These are phyloP conservation scores for Agelastica alni DNA, from an alignment of 2,888 invertebrate species.

Conservation along the genomic window DNA sequence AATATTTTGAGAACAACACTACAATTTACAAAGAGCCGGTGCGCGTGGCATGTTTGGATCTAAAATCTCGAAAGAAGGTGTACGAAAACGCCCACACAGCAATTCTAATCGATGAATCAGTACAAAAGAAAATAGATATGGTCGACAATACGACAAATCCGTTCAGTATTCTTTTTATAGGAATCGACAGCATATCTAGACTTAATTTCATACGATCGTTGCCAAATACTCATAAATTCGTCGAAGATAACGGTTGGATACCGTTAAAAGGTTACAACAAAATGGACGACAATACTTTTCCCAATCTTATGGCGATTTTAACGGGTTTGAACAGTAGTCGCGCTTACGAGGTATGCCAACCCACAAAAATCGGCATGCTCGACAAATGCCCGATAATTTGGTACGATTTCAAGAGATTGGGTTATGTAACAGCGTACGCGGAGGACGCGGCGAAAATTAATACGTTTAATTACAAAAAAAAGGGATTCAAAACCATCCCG, in stretches of 20 bases:
- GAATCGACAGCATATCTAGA: constrained; percentile 84
- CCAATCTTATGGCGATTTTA: constrained; percentile 82
- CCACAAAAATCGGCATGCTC: constrained; percentile 60
- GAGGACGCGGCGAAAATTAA: constrained; percentile 76
- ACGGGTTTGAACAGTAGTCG: constrained; percentile 56
- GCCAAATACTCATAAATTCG: constrained; percentile 68
- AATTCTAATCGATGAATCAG: constrained; percentile 41
- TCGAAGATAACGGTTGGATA: constrained; percentile 60
- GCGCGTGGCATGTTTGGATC: constrained; percentile 59
- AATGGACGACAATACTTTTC: constrained; percentile 87
- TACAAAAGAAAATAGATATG: constrained; percentile 35
- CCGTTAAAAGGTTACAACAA: constrained; percentile 58
- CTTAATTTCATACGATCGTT: constrained; percentile 78
- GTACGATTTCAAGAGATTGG: constrained; percentile 71
- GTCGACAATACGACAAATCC: constrained; percentile 46
- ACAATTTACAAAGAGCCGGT: constrained; percentile 58
- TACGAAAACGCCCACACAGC: constrained; percentile 64
- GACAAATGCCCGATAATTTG: constrained; percentile 78
- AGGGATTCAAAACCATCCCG: constrained; percentile 73
- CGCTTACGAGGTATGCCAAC: constrained; percentile 59
- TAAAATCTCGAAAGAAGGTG: constrained; percentile 41
- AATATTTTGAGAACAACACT: constrained; percentile 54
- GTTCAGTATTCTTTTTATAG: constrained; percentile 75
- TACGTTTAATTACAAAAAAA: constrained; percentile 74
- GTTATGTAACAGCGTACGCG: constrained; percentile 77